phyloP scores from a whole-genome alignment of 2,113 vertebrate genomes.

The Vimba vimba region DNA sequence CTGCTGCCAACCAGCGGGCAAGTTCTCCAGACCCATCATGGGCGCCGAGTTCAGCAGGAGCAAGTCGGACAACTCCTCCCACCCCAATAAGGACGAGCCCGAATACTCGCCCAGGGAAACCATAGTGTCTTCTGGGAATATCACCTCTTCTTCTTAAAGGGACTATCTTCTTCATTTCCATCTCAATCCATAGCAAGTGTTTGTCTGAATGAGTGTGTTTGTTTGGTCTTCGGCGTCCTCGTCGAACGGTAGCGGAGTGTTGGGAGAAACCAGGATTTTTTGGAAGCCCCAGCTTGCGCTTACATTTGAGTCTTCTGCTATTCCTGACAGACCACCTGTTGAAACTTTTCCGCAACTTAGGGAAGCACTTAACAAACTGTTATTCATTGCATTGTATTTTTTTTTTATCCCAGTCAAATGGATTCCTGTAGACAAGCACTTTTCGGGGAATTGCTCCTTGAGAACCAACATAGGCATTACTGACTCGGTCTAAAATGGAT shows the following conservation, averaged over 20 bases:
- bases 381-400: constrained; percentile 51
- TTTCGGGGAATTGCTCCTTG: constrained; percentile 56
- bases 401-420: constrained; percentile 2
- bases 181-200: constrained; percentile 22
- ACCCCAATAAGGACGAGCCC: constrained; percentile 91
- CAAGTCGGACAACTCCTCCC: constrained; percentile 95
- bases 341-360: constrained; percentile 33
- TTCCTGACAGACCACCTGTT: constrained; percentile 31
- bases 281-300: constrained; percentile 31
- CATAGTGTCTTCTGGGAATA: constrained; percentile 86
- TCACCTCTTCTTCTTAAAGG: constrained; percentile 88
- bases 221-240: neutral
- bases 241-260: constrained; percentile 1
- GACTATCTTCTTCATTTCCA: constrained; percentile 1
- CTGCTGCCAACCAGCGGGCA: constrained; percentile 77
- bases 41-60: constrained; percentile 94
- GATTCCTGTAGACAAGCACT: constrained; percentile 57
- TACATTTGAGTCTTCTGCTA: neutral
- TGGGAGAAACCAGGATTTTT: constrained; percentile 50
- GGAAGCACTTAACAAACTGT: constrained; percentile 62
- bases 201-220: constrained; percentile 31
- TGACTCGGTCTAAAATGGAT: constrained; percentile 55
- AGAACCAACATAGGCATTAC: constrained; percentile 53
- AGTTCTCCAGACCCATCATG: constrained; percentile 85
- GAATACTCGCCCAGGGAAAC: constrained; percentile 84